phyloP scores from a whole-genome alignment of 2,888 invertebrate genomes.

The Isoperla grammatica region DNA sequence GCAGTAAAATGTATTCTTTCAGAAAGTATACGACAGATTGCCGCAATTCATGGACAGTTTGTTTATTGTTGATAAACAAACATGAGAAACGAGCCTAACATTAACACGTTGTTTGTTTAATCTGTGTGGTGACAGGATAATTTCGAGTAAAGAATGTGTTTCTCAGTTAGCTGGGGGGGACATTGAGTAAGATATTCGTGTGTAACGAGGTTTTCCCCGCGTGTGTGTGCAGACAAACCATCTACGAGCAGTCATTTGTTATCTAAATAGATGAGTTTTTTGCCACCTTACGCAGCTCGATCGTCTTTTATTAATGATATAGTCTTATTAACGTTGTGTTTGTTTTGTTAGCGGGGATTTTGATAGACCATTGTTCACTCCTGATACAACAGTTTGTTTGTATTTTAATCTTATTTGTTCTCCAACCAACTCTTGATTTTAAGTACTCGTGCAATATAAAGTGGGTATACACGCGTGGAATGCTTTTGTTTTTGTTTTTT shows the following conservation, averaged over 20 bases:
- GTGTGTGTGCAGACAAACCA: slow-evolving; percentile 9
- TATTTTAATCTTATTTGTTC: no score
- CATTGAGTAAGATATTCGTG: slow-evolving; percentile 11
- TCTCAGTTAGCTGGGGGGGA: slow-evolving; percentile 11
- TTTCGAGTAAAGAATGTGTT: background rate
- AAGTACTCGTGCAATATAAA: no score
- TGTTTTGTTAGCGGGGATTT: slow-evolving; percentile 8
- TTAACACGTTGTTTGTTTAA: slow-evolving; percentile 2
- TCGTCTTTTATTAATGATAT: slow-evolving; percentile 4
- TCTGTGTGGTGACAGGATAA: slow-evolving; percentile 9
- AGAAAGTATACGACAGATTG: no score
- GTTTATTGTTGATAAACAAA: no score
- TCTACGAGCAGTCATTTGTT: background rate
- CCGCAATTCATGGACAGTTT: no score
- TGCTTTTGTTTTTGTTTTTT: no score
- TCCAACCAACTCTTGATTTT: no score
- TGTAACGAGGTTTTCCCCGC: slow-evolving; percentile 2
- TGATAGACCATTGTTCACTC: slow-evolving; percentile 9
- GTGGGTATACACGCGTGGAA: no score
- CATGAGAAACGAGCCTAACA: slow-evolving; percentile 2
- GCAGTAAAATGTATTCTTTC: no score
- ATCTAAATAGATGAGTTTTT: slow-evolving; percentile 2
- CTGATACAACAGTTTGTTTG: no score
- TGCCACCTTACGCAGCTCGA: background rate
- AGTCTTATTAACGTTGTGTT: slow-evolving; percentile 4